Evolutionary conservation across 2,113 vertebrate species (phyloP), one percentile per base, ranked within the genome.

Genomic region (Megatriorchis doriae): DNA sequence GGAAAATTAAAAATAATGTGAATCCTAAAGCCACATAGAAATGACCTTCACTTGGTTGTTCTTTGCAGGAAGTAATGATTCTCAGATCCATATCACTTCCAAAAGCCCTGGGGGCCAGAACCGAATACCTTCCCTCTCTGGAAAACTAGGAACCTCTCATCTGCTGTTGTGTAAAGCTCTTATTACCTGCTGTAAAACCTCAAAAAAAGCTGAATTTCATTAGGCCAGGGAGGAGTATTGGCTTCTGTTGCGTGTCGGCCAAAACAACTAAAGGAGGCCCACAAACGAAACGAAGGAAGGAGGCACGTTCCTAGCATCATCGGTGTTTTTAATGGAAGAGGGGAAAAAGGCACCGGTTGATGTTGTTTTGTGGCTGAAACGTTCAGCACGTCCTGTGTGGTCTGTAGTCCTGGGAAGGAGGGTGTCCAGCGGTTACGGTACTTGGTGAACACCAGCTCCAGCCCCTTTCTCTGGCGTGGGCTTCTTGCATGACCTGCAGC

Each of bases 31-130:
- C 3, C 23, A 38, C 55, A 18, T 95, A 38, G 55, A 87, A 94
- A 67, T 93, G 74, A 95, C 93, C 93, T 94, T 95, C 58, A 52
- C 40, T 85, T 43, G 62, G 55, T 91, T 94, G 70, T 89, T 90
- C 78, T 87, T 94, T 86, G 68, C 34, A 78, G 56, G 56, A 83
- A 85, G 38, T 81, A 85, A 94, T 59, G 74, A 67, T 92, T 83
- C 52, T 90, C 79, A 94, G 95, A 94, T 95, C 81, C 19, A 2
- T 96, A 94, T 96, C 91, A 61, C 48, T 16, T 68, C 71, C 61
- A 83, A 59, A 87, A 86, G 32, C 84, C 94, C 79, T 47, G 34
- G 74, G 78, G 93, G n/a, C 26, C 90, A 88, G 66, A 88, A 63
- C 21, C 2, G 9, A 83, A 71, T 93, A 32, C 53, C 62, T 93